A percentile compares a stretch with the other conserved stretches of the same genome.
These are phyloP conservation scores for Ctenochaetus hawaiiensis DNA, from an alignment of 2,797 vertebrate genomes.

Conservation along the genomic window DNA sequence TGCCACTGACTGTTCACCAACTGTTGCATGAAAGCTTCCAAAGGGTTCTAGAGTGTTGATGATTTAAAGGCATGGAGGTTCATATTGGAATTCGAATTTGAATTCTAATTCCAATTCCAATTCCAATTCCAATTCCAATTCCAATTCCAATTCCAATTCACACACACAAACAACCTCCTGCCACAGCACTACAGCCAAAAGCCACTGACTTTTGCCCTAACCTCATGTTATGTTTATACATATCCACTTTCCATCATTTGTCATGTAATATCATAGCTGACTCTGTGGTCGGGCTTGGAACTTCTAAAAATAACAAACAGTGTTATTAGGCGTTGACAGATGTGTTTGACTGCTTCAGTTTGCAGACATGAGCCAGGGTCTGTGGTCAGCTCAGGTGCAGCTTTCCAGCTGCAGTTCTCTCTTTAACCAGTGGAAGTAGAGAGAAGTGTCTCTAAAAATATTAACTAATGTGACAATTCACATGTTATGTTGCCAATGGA, in stretches of 20 bases:
- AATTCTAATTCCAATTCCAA: too few species aligned
- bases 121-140: too few species aligned
- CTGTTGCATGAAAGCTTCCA: too few species aligned
- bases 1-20: too few species aligned
- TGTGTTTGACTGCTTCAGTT: constrained; percentile 41
- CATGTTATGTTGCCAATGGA: neutral
- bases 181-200: constrained; percentile 37
- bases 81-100: too few species aligned
- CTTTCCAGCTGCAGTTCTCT: constrained; percentile 20
- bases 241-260: constrained; percentile 65
- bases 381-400: constrained; percentile 35
- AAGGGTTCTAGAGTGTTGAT: too few species aligned
- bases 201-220: constrained; percentile 47
- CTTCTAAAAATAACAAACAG: constrained; percentile 53
- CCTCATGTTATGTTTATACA: constrained; percentile 57
- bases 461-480: neutral
- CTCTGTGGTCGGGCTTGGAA: constrained; percentile 50
- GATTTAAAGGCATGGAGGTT: too few species aligned
- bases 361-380: constrained; percentile 4
- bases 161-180: constrained; percentile 9
- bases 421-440: constrained; percentile 23
- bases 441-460: neutral
- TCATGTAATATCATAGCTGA: constrained; percentile 52
- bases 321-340: constrained; percentile 54
- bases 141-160: neutral